These are phyloP conservation scores for Sebastes itinus DNA, from an alignment of 2,797 vertebrate species.

Conservation along the genomic window DNA sequence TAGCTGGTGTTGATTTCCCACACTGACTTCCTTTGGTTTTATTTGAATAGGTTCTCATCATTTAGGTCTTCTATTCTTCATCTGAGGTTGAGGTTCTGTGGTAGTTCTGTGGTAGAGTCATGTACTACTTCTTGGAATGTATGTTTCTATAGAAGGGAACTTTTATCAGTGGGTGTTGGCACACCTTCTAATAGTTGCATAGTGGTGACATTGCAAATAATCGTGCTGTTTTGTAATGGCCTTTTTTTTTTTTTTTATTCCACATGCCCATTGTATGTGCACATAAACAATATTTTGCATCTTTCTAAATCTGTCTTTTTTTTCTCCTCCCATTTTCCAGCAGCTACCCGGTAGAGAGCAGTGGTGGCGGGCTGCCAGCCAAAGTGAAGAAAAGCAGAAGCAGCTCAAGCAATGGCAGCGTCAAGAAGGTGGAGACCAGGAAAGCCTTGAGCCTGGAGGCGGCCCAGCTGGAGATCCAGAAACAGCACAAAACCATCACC, in stretches of 20 bases:
- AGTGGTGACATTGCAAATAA: not conserved
- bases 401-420: constrained; percentile 63
- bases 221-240: not conserved
- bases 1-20: not conserved
- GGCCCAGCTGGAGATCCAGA: constrained; percentile 63
- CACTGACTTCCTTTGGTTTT: not conserved
- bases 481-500: constrained; percentile 66
- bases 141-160: not conserved
- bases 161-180: not conserved
- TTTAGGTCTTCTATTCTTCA: not conserved
- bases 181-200: not conserved
- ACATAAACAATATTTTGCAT: not conserved
- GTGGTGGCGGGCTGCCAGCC: constrained; percentile 65
- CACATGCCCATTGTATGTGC: not conserved
- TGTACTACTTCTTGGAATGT: not conserved
- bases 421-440: constrained; percentile 72
- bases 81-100: not conserved
- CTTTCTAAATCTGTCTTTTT: not conserved
- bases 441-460: constrained; percentile 85
- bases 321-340: not conserved
- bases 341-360: constrained; percentile 71
- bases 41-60: not conserved
- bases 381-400: constrained; percentile 78
- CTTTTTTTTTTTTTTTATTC: not conserved
- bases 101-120: not conserved